These are phyloP conservation scores for Philopotamus ludificatus DNA, from an alignment of 1,140 invertebrate genomes.

Conservation along the genomic window DNA sequence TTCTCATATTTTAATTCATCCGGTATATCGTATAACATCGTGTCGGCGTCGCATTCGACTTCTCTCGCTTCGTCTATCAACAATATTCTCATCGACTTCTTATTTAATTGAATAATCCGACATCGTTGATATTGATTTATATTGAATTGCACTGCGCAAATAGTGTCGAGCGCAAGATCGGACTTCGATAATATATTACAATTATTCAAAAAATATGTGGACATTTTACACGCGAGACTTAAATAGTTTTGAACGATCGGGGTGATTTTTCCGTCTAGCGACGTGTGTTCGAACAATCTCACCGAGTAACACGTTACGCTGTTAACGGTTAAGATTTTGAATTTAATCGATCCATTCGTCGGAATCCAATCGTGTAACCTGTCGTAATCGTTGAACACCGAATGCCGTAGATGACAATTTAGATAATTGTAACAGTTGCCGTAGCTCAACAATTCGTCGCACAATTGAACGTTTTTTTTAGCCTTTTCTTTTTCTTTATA, in stretches of 20 bases:
- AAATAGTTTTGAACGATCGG: slow-evolving; percentile 47
- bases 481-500: slow-evolving; percentile 52
- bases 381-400: slow-evolving; percentile 45
- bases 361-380: slow-evolving; percentile 48
- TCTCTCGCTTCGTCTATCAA: slow-evolving; percentile 49
- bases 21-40: slow-evolving; percentile 49
- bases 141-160: slow-evolving; percentile 47
- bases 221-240: slow-evolving; percentile 48
- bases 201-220: slow-evolving; percentile 47
- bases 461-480: slow-evolving; percentile 46
- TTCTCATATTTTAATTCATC: slow-evolving; percentile 47
- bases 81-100: no score
- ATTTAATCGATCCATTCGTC: slow-evolving; percentile 46
- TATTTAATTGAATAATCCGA: no score
- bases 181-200: slow-evolving; percentile 46
- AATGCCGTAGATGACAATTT: slow-evolving; percentile 48
- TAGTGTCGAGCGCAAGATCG: slow-evolving; percentile 46
- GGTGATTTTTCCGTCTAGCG: slow-evolving; percentile 35
- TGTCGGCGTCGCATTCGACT: slow-evolving; percentile 44
- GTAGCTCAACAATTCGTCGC: slow-evolving; percentile 45
- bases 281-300: slow-evolving; percentile 43
- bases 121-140: slow-evolving; percentile 47
- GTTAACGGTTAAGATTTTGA: slow-evolving; percentile 49
- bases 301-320: slow-evolving; percentile 46
- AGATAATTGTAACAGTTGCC: slow-evolving; percentile 50